These are phyloP conservation scores for Phengaris arion DNA, from an alignment of 2,888 invertebrate species.

Conservation along the genomic window DNA sequence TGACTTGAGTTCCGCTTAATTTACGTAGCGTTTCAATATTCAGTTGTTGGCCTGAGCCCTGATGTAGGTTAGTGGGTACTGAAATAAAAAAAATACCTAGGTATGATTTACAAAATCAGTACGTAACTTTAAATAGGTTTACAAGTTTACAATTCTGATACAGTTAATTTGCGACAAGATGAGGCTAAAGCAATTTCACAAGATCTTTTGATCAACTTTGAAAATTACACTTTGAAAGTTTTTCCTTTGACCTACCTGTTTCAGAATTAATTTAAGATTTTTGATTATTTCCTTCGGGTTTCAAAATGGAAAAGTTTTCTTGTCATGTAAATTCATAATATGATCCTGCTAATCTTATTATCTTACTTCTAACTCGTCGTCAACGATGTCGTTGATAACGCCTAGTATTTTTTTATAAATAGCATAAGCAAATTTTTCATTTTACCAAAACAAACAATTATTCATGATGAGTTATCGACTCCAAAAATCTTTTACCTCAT, in stretches of 20 bases:
- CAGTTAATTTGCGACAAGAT: slow-evolving; percentile 1
- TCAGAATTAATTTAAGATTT: slow-evolving; percentile 1
- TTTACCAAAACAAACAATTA: neutral
- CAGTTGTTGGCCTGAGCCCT: no score
- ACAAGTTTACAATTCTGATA: neutral
- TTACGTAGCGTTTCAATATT: no score
- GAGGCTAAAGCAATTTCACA: slow-evolving; percentile 12
- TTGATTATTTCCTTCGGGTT: neutral
- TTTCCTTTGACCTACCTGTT: slow-evolving; percentile 9
- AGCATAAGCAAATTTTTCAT: no score
- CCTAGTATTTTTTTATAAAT: no score
- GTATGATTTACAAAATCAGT: no score
- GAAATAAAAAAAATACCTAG: no score
- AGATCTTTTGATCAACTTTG: slow-evolving; percentile 23
- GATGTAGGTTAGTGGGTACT: no score
- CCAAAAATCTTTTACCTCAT: neutral
- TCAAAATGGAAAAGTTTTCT: slow-evolving; percentile 15
- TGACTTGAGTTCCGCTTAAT: no score
- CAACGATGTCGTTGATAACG: no score
- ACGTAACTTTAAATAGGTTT: neutral
- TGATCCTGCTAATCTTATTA: neutral
- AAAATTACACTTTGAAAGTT: slow-evolving; percentile 19
- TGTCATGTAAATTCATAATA: neutral
- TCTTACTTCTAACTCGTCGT: neutral
- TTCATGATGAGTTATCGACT: neutral